A percentile compares a stretch with the other conserved stretches of the same genome.
Conservation (phyloP, 2,888 invertebrate species). For the Phrixothrix hirtus region DNA sequence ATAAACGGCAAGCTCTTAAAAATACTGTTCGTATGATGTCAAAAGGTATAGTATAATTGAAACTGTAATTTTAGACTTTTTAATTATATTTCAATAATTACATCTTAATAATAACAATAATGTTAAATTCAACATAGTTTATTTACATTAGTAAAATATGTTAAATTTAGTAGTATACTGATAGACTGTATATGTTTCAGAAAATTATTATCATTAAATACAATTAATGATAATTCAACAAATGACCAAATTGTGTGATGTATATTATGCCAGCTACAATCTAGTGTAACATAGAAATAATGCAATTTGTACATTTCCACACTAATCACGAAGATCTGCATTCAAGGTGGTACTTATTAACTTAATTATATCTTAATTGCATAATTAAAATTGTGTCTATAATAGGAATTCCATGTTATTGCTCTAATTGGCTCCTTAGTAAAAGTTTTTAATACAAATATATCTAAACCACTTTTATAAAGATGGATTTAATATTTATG, state of each 20-base stretch:
- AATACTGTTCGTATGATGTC: constrained; percentile 97
- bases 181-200: constrained; percentile 32
- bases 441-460: background rate
- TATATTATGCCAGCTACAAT: constrained; percentile 32
- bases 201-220: constrained; percentile 24
- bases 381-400: constrained; percentile 21
- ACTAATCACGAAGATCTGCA: constrained; percentile 23
- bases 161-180: constrained; percentile 9
- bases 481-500: background rate
- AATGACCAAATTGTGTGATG: constrained; percentile 37
- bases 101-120: no score
- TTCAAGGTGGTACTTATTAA: constrained; percentile 29
- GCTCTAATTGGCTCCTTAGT: constrained; percentile 16
- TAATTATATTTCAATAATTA: constrained; percentile 11
- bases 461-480: no score
- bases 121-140: constrained; percentile 15
- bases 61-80: constrained; percentile 21
- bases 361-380: constrained; percentile 27
- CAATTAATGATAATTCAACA: constrained; percentile 30
- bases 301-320: constrained; percentile 32
- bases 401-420: constrained; percentile 22
- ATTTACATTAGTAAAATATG: constrained; percentile 8
- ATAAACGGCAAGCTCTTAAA: constrained; percentile 95
- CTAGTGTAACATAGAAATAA: constrained; percentile 29
- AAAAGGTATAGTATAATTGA: constrained; percentile 73